phyloP scores from a whole-genome alignment of 2,797 vertebrate species.

The Sebastes steindachneri region DNA sequence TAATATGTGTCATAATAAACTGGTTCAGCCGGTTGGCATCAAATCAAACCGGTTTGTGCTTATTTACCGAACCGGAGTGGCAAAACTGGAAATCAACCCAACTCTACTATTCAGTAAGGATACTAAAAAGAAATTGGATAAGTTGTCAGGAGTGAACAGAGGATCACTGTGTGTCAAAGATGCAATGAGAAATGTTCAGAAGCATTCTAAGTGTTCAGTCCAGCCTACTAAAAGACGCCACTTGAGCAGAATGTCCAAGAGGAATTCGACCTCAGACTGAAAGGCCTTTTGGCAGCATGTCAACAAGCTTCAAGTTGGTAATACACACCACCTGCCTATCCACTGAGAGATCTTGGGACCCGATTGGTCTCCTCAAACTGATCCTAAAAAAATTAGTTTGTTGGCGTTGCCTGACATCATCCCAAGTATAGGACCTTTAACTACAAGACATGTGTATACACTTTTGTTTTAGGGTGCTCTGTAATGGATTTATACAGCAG shows the following conservation, averaged over 20 bases:
- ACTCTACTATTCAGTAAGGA: neutral
- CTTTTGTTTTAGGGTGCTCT: neutral
- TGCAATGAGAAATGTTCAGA: neutral
- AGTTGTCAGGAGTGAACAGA: slow-evolving; percentile 5
- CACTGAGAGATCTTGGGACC: neutral
- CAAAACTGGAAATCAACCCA: neutral
- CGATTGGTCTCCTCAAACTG: neutral
- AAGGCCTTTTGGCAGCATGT: slow-evolving; percentile 25
- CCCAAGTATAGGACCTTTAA: neutral
- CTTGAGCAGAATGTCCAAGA: neutral
- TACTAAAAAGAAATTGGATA: neutral
- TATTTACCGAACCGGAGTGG: neutral
- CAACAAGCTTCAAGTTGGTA: slow-evolving; percentile 3
- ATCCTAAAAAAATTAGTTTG: neutral
- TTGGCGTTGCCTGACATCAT: neutral
- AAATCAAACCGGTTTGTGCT: neutral
- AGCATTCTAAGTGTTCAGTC: slow-evolving; percentile 7
- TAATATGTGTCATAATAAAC: neutral
- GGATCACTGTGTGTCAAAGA: slow-evolving; percentile 3
- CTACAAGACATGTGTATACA: neutral
- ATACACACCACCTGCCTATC: neutral
- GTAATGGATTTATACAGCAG: slow-evolving; percentile 1
- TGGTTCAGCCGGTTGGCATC: neutral
- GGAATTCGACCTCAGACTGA: neutral
- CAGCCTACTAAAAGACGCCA: neutral